Evolutionary conservation across 2,888 invertebrate genomes (phyloP).

Genomic region (Acrobasis suavella): DNA sequence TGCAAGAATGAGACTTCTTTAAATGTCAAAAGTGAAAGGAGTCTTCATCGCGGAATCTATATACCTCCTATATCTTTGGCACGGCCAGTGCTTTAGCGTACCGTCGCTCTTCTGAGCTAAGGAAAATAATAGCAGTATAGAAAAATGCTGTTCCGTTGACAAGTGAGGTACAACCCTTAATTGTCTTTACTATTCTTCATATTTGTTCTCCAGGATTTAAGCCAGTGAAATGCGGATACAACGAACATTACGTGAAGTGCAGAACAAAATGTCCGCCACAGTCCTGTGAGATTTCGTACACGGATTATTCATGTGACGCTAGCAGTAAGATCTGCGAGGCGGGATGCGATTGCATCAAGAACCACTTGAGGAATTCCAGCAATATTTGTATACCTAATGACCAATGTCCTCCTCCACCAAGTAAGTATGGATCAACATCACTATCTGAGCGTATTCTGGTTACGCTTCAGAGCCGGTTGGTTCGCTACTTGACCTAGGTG

Average conservation of each 20-base stretch:
- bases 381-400: constrained; percentile 23
- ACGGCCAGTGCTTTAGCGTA: no score
- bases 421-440: constrained; percentile 15
- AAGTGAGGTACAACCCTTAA: no score
- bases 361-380: constrained; percentile 24
- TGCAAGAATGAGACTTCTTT: no score
- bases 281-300: constrained; percentile 23
- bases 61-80: no score
- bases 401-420: constrained; percentile 32
- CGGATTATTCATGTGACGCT: constrained; percentile 7
- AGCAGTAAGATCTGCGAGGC: constrained; percentile 1
- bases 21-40: no score
- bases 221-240: constrained; percentile 20
- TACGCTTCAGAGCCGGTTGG: no score
- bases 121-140: no score
- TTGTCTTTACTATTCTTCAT: neutral
- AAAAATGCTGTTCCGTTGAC: no score
- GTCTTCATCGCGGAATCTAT: no score
- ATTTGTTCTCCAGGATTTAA: neutral
- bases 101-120: no score
- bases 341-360: constrained; percentile 23
- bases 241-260: constrained; percentile 19
- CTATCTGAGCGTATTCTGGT: no score
- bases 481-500: no score
- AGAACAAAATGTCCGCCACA: constrained; percentile 25